Evolutionary conservation across 2,888 invertebrate genomes (phyloP), one percentile per base, ranked within the genome.

Genomic region (Coenonympha glycerion): DNA sequence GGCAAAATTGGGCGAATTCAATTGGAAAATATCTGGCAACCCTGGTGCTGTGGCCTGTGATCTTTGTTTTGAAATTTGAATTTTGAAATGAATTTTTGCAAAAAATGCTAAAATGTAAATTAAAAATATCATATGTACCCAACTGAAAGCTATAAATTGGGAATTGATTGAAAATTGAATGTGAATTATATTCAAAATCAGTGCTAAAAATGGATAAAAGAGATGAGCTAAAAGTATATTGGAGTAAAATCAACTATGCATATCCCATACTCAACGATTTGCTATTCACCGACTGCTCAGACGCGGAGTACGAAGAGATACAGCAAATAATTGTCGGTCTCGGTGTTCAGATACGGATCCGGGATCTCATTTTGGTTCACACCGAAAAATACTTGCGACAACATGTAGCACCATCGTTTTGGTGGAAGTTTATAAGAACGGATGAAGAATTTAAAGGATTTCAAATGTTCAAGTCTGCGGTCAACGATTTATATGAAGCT

Each of bases 381-480:
- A 87, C 92, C 36, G 91, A 92, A 63, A 87, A 89, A 63, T 85
- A 89, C 62, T 75, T 92, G 41, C 86, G 91, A 2, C 88, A 89
- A 63, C 82, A 88, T 56, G 82, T 91, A 2, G 90, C 88, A 1
- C 91, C 92, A 6, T 72, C 82, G 31, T 93, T 93, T 76, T 93
- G 92, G 92, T 79, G 84, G 0, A 89, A 90, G 61, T 92, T 92
- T 69, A 76, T 73, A 2, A 85, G 82, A 56, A 73, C 78, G 0
- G 79, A 83, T 16, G 85, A 86, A 56, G 89, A 89, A 58, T 78
- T 86, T 3, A 86, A 89, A 63, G 91, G 91, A 11, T 92, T 92
- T 64, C 88, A 90, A 63, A 75, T 89, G 41, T 93, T 93, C 63
- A 90, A 90, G 63, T 83, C 87, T 46, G 91, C 92, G n/a, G 91